These are phyloP conservation scores for Acomys russatus DNA, from an alignment of 2,797 vertebrate species.

Conservation along the genomic window DNA sequence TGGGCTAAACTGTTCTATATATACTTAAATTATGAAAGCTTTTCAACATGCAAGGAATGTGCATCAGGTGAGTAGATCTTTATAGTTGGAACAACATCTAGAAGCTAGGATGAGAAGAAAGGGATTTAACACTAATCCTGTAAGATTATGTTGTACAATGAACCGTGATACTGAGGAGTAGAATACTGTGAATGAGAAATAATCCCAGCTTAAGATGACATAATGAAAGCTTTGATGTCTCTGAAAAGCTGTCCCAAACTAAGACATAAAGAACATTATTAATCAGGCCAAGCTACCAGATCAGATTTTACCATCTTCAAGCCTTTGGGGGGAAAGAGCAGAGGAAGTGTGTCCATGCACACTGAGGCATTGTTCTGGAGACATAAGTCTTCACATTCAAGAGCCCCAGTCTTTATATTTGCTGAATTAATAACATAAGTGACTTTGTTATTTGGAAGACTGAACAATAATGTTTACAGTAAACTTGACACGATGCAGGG, in stretches of 20 bases:
- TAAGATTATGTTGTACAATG: constrained; percentile 78
- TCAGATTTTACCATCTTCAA: constrained; percentile 43
- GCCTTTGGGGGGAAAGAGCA: not conserved
- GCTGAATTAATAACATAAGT: not conserved
- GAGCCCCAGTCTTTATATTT: not conserved
- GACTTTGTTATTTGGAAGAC: not conserved
- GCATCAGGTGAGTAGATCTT: constrained; percentile 20
- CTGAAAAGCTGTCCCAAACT: constrained; percentile 67
- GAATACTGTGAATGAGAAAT: constrained; percentile 76
- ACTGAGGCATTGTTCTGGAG: not conserved
- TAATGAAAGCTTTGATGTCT: constrained; percentile 75
- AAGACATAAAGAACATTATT: constrained; percentile 66
- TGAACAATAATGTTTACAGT: not conserved
- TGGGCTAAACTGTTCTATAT: not conserved
- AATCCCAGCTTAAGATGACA: constrained; percentile 74
- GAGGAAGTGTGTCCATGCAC: not conserved
- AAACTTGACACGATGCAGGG: not conserved
- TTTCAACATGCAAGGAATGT: constrained; percentile 57
- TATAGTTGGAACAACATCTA: constrained; percentile 58
- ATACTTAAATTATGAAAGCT: constrained; percentile 29
- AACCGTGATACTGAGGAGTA: constrained; percentile 58
- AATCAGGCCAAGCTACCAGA: constrained; percentile 44
- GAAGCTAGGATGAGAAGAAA: constrained; percentile 64
- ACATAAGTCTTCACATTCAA: not conserved
- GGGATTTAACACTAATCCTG: constrained; percentile 72